phyloP scores from a whole-genome alignment of 2,797 vertebrate species.

The Sibirionetta formosa region DNA sequence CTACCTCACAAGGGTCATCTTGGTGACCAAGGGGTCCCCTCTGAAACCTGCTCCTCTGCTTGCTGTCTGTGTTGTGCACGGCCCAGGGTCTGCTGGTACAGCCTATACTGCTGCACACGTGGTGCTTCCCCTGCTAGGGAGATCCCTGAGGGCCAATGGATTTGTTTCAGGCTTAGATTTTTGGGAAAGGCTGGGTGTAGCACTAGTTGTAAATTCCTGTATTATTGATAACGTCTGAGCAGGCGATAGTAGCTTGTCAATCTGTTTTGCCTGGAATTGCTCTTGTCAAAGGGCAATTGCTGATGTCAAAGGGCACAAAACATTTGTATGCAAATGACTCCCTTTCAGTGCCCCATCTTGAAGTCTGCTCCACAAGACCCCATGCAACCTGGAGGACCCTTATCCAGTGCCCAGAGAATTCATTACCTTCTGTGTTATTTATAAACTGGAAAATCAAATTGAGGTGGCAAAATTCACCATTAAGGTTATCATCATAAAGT shows the following conservation, averaged over 20 bases:
- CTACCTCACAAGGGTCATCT: accelerated
- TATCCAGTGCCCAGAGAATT: background rate
- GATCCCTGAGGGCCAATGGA: background rate
- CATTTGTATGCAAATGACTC: background rate
- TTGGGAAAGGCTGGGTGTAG: background rate
- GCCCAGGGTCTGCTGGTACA: accelerated
- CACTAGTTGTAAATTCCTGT: background rate
- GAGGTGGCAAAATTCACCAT: background rate
- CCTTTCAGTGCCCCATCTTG: background rate
- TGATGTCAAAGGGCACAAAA: background rate
- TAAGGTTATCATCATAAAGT: background rate
- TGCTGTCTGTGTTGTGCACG: background rate
- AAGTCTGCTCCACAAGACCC: background rate
- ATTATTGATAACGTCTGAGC: background rate
- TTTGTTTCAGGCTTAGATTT: background rate
- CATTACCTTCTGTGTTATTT: background rate
- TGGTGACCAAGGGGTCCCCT: background rate
- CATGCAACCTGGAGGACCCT: background rate
- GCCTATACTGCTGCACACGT: accelerated
- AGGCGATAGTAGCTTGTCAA: background rate
- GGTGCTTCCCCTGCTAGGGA: too few relatives aligned
- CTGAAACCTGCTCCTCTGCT: background rate
- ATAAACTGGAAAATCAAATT: background rate
- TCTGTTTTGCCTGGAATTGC: background rate
- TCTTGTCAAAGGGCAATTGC: background rate